A percentile compares a stretch with the other conserved stretches of the same genome.
Evolutionary conservation across 2,888 invertebrate genomes (phyloP).

Genomic region (Lasioglossum morio): DNA sequence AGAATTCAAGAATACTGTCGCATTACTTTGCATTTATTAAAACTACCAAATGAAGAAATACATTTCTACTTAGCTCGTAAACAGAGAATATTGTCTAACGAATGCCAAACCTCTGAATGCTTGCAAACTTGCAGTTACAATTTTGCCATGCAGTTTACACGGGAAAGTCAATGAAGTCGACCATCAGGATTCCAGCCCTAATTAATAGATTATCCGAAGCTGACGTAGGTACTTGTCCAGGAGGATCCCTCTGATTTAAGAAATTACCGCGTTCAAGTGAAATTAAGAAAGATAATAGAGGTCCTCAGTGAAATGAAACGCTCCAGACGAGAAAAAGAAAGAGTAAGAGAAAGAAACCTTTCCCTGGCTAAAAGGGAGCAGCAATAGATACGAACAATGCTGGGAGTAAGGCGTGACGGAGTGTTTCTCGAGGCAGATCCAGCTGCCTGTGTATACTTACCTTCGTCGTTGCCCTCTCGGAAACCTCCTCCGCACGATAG

Average conservation of each 20-base stretch:
- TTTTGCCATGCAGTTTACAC: background rate
- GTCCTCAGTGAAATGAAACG: background rate
- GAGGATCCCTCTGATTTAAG: background rate
- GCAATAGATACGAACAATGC: slow-evolving; percentile 61
- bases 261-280: background rate
- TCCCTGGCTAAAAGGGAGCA: slow-evolving; percentile 38
- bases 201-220: background rate
- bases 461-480: slow-evolving; percentile 62
- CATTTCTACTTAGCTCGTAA: too few relatives aligned
- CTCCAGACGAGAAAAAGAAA: background rate
- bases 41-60: too few relatives aligned
- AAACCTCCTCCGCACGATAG: slow-evolving; percentile 72
- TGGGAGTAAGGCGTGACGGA: slow-evolving; percentile 69
- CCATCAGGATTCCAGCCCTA: background rate
- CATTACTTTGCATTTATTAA: too few relatives aligned
- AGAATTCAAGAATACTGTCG: too few relatives aligned
- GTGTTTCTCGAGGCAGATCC: slow-evolving; percentile 65
- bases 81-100: background rate
- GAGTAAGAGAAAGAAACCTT: background rate
- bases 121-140: too few relatives aligned
- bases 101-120: too few relatives aligned
- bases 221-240: background rate
- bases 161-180: background rate
- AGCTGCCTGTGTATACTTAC: slow-evolving; percentile 66
- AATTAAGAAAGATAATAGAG: slow-evolving; percentile 5